Evolutionary conservation across 2,113 vertebrate species (phyloP).

Genomic region (Rhinolophus ferrumequinum): DNA sequence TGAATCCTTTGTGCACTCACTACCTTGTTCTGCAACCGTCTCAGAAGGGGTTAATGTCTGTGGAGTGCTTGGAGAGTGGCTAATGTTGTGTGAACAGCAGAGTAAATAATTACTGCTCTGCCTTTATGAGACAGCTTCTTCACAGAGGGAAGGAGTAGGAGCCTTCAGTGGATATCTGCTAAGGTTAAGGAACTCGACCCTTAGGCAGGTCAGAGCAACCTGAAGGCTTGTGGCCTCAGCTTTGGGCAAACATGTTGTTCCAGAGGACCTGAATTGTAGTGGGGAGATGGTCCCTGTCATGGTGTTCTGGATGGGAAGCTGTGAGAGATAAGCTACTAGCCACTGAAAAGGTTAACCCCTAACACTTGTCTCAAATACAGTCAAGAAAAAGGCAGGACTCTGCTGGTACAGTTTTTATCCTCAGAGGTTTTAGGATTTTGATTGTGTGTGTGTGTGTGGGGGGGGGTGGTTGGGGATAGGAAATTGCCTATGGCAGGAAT

Average conservation of each 20-base stretch:
- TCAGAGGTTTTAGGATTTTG: neutral
- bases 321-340: neutral
- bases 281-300: neutral
- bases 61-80: neutral
- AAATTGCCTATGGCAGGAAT: neutral
- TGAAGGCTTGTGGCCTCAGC: neutral
- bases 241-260: neutral
- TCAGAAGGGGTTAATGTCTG: constrained; percentile 35
- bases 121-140: neutral
- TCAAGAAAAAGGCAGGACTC: neutral
- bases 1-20: neutral
- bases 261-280: neutral
- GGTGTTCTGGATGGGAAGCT: neutral
- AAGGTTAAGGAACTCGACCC: neutral
- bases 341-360: neutral
- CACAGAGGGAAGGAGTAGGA: neutral
- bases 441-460: neutral
- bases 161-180: neutral
- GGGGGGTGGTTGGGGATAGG: no score
- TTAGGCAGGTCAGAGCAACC: neutral
- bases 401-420: neutral
- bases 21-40: neutral
- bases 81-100: neutral
- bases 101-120: neutral
- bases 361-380: neutral